Evolutionary conservation across 2,113 vertebrate genomes (phyloP), one percentile per base, ranked within the genome.

Genomic region (Pungitius pungitius): DNA sequence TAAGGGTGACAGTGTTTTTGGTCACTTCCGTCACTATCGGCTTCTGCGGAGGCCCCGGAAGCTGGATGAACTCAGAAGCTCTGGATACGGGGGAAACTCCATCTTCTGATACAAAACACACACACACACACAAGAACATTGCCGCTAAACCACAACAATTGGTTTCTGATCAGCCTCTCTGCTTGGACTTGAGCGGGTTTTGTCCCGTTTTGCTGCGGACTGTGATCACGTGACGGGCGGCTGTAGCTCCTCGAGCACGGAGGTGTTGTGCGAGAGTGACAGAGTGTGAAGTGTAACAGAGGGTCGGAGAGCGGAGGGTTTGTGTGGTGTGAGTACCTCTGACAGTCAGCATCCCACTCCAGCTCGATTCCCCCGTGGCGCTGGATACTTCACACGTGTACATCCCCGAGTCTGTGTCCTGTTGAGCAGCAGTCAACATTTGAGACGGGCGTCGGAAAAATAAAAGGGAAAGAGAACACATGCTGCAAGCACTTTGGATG

Each of bases 11-110:
- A 0, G 95, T 97, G 91, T 90, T 96, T 57, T 94, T 91, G 75
- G 94, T 97, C 91, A 99, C 77, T 0, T 96, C 95, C 0, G 95
- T 98, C 87, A 97, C 95, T 3, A 96, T 76, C 0, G 97, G 97
- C 59, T 95, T 95, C 71, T 96, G 96, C 0, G 97, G 97, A 33
- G 97, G 95, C 18, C 95, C 94, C 0, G 96, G 97, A n/a, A 96
- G 94, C 73, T 91, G 91, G 24, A 92, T 92, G 0, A 92, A 89
- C 80, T 94, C 92, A 0, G 94, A 91, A 3, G 90, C 85, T 61
- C 91, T 91, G 2, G 77, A 89, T 30, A 89, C 78, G 2, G 93
- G 85, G 17, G 87, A 66, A 0, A 85, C 87, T 83, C 92, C 90
- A 0, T 93, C 90, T 61, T 94, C 95, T 95, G 84, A 40, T 59